A percentile compares a stretch with the other conserved stretches of the same genome.
These are phyloP conservation scores for Acyrthosiphon pisum DNA, from an alignment of 1,140 invertebrate species.

Conservation along the genomic window DNA sequence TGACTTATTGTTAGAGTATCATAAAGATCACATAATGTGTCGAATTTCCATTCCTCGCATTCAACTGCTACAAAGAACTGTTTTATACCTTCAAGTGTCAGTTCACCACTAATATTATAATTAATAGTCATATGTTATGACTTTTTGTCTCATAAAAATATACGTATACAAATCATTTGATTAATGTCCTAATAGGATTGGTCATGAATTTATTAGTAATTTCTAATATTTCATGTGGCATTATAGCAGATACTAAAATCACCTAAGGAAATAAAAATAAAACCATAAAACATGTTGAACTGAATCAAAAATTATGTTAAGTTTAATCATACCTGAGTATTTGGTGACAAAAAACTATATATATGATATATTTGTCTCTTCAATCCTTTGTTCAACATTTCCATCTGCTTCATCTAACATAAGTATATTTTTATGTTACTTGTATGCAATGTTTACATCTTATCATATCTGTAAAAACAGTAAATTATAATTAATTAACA, in stretches of 20 bases:
- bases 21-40: constrained; percentile 98
- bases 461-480: constrained; percentile 85
- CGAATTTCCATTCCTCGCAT: constrained; percentile 99
- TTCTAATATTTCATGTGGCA: constrained; percentile 98
- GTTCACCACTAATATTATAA: constrained; percentile 83
- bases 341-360: constrained; percentile 96
- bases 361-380: constrained; percentile 99
- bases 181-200: constrained; percentile 96
- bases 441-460: constrained; percentile 88
- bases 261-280: constrained; percentile 66
- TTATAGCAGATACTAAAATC: constrained; percentile 93
- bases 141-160: background rate
- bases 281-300: background rate
- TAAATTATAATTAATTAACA: constrained; percentile 8
- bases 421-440: constrained; percentile 97
- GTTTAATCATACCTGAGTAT: constrained; percentile 76
- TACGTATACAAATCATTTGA: constrained; percentile 81
- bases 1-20: constrained; percentile 99
- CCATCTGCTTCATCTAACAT: constrained; percentile 99
- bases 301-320: background rate
- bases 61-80: constrained; percentile 99
- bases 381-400: constrained; percentile 99
- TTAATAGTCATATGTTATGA: constrained; percentile 28
- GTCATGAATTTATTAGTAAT: constrained; percentile 99
- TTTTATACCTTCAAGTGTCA: constrained; percentile 99